Conservation (phyloP, 1,140 invertebrate species). For the Lucilia cuprina region DNA sequence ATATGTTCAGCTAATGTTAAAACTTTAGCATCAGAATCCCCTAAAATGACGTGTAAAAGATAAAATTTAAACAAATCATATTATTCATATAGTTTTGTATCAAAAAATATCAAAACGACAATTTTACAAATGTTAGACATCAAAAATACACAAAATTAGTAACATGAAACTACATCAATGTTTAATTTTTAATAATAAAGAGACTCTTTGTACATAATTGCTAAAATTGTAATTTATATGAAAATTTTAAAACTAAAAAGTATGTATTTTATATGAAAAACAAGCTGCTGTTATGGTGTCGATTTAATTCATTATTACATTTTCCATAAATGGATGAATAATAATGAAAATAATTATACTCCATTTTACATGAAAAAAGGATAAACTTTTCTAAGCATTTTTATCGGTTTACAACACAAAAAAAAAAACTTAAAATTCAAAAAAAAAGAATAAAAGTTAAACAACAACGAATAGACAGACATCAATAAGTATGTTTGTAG, state of each 20-base stretch:
- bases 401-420: not conserved
- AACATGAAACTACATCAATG: conserved; percentile 1
- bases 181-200: not conserved
- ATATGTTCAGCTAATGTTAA: conserved; percentile 96
- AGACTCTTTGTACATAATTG: not conserved
- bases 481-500: not conserved
- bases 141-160: conserved; percentile 13
- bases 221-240: not conserved
- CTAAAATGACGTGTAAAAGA: conserved; percentile 66
- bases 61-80: not conserved
- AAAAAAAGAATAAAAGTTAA: not conserved
- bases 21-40: conserved; percentile 91
- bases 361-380: no score
- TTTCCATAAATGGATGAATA: not conserved
- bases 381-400: not conserved
- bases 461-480: not conserved
- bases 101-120: not conserved
- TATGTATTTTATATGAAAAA: not conserved
- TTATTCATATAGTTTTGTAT: not conserved
- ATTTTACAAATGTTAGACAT: conserved; percentile 7
- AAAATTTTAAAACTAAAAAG: not conserved
- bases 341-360: not conserved
- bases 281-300: not conserved
- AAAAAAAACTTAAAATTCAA: not conserved
- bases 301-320: not conserved